These are phyloP conservation scores for Clivina fossor DNA, from an alignment of 2,888 invertebrate species.

Conservation along the genomic window DNA sequence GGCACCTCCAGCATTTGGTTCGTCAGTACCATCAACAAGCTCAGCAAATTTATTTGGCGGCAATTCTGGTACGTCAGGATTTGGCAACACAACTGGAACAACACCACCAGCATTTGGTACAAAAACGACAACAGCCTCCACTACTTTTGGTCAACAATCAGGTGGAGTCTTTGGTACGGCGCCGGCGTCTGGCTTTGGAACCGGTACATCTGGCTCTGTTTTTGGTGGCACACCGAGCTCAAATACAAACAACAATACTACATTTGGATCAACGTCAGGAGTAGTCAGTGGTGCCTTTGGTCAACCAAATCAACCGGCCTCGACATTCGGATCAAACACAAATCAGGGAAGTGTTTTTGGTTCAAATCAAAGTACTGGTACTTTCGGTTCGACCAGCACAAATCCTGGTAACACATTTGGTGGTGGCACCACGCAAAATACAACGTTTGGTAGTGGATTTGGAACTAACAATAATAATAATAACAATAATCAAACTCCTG, in stretches of 20 bases:
- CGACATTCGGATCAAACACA: constrained; percentile 19
- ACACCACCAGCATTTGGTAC: constrained; percentile 28
- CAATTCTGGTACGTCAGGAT: constrained; percentile 21
- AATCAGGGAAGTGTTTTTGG: constrained; percentile 31
- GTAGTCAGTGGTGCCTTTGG: constrained; percentile 27
- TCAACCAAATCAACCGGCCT: constrained; percentile 14
- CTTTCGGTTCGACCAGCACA: constrained; percentile 37
- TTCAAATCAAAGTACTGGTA: constrained; percentile 12
- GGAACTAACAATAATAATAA: constrained; percentile 16
- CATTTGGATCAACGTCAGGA: constrained; percentile 35
- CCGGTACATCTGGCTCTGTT: constrained; percentile 19
- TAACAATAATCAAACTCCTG: constrained; percentile 15
- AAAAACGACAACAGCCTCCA: constrained; percentile 16
- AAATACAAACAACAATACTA: constrained; percentile 25
- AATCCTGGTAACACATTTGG: constrained; percentile 37
- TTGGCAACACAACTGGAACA: constrained; percentile 20
- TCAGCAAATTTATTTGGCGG: constrained; percentile 27
- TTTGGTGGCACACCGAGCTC: constrained; percentile 9
- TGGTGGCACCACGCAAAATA: constrained; percentile 30
- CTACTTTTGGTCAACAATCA: constrained; percentile 48
- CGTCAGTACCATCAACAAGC: constrained; percentile 28
- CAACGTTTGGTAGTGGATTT: constrained; percentile 31
- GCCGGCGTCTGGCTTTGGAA: constrained; percentile 33
- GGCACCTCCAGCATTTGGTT: constrained; percentile 32
- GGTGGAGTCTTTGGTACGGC: constrained; percentile 51